Conservation (phyloP, 2,113 vertebrate genomes). For the Brevimyrus niger region DNA sequence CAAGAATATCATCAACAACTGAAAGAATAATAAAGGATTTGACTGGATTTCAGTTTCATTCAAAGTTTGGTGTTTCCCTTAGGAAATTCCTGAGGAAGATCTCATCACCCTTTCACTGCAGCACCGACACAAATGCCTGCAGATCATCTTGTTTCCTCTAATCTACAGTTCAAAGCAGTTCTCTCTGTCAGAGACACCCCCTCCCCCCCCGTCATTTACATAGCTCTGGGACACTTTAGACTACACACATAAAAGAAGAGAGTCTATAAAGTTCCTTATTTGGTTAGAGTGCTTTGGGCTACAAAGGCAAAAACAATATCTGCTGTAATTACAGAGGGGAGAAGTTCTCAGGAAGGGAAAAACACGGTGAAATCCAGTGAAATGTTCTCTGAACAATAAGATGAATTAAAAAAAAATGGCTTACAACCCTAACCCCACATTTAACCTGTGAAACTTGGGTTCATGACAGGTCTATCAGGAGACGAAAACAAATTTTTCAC, state of each 20-base stretch:
- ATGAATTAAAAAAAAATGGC: neutral
- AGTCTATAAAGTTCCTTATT: neutral
- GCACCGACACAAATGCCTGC: slow-evolving; percentile 11
- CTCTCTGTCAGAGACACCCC: neutral
- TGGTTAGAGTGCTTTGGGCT: neutral
- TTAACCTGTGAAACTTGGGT: neutral
- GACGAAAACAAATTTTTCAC: neutral
- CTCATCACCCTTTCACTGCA: neutral
- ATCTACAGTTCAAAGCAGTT: slow-evolving; percentile 23
- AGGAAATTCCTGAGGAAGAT: neutral
- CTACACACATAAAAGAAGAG: neutral
- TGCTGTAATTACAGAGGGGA: neutral
- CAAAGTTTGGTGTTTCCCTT: neutral
- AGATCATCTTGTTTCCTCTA: slow-evolving; percentile 5
- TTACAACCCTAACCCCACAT: neutral
- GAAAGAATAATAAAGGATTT: neutral
- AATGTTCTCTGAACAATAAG: neutral
- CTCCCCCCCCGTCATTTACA: neutral
- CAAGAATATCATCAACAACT: neutral
- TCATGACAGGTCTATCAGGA: neutral
- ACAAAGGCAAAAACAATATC: slow-evolving; percentile 10
- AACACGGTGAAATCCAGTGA: neutral
- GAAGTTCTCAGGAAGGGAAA: neutral
- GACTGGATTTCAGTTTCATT: neutral
- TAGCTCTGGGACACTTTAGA: slow-evolving; percentile 5